phyloP scores from a whole-genome alignment of 2,113 vertebrate genomes.

The Mandrillus leucophaeus region DNA sequence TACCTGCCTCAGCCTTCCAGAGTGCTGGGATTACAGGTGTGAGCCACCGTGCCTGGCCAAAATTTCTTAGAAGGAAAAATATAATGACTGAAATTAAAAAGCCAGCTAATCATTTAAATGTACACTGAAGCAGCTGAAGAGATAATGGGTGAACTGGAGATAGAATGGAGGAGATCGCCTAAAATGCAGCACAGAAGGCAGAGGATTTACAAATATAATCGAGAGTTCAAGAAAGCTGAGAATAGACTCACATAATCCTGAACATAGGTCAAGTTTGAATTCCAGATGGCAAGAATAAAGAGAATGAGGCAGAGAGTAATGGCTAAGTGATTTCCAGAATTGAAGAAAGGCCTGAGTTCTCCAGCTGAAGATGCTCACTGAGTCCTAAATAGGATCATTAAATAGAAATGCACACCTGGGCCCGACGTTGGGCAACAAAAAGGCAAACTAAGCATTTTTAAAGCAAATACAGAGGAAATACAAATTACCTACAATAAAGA shows the following conservation, averaged over 20 bases:
- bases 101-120: fast-evolving
- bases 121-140: background rate
- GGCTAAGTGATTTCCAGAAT: background rate
- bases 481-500: background rate
- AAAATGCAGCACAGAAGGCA: background rate
- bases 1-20: no score
- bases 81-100: no score
- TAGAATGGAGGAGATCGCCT: fast-evolving
- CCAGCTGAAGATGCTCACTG: background rate
- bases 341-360: background rate
- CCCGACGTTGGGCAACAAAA: background rate
- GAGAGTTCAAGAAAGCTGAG: background rate
- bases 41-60: no score
- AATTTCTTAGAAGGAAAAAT: background rate
- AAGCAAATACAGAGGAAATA: background rate
- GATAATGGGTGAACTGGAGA: background rate
- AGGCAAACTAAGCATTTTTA: background rate
- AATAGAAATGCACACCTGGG: background rate
- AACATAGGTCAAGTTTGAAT: fast-evolving
- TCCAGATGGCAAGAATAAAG: background rate
- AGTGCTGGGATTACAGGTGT: no score
- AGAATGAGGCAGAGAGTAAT: fast-evolving
- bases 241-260: fast-evolving
- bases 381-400: background rate
- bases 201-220: fast-evolving